Conservation (phyloP, 1,140 invertebrate species). For the Lutraria rhynchaena region DNA sequence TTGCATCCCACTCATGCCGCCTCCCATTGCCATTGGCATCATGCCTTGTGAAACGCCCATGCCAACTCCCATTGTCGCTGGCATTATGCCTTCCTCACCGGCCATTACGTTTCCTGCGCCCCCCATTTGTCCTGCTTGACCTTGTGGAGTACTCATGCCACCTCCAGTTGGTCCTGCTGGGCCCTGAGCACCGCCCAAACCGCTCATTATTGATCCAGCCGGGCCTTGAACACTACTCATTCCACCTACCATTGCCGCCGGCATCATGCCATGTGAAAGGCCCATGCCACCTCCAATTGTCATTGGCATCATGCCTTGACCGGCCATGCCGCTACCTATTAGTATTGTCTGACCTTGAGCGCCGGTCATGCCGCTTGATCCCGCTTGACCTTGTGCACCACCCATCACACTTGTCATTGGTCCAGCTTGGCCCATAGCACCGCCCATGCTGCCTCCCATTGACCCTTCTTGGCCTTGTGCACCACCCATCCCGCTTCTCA, state of each 20-base stretch:
- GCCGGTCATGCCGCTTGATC: too few species aligned
- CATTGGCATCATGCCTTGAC: too few species aligned
- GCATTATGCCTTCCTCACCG: neutral
- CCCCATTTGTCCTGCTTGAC: neutral
- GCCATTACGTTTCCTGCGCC: neutral
- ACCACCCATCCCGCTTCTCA: neutral
- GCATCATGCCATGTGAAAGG: too few species aligned
- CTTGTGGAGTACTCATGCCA: too few species aligned
- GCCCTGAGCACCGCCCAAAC: too few species aligned
- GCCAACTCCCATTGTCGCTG: neutral
- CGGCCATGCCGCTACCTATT: too few species aligned
- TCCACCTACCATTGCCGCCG: neutral
- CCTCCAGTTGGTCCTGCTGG: too few species aligned
- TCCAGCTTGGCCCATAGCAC: neutral
- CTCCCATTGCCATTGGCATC: neutral
- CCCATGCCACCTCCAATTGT: too few species aligned
- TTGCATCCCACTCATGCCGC: neutral
- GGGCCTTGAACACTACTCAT: neutral
- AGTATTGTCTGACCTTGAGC: too few species aligned
- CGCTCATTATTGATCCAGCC: neutral
- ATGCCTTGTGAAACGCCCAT: neutral
- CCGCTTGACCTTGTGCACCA: too few species aligned
- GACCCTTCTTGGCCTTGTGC: neutral
- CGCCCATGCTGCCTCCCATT: neutral
- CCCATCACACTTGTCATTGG: neutral